Conservation (phyloP, 2,797 vertebrate genomes). For the Anolis apletophallus region DNA sequence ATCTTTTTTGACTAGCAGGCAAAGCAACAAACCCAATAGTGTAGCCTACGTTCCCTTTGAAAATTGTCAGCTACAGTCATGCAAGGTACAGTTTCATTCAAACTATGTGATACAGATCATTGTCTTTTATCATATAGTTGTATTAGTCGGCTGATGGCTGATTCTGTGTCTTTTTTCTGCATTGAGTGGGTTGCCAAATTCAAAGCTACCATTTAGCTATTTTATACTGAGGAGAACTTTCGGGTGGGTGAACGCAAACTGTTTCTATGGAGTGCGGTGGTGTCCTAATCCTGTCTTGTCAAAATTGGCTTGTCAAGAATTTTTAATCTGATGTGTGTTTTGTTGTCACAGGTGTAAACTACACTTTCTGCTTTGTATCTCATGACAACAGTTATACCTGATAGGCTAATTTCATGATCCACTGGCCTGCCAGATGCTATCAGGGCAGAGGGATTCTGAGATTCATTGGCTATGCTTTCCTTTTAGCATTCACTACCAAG, state of each 20-base stretch:
- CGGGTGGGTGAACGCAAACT: conserved; percentile 30
- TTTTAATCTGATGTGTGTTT: conserved; percentile 14
- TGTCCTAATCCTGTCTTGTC: conserved; percentile 36
- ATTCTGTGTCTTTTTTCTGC: conserved; percentile 50
- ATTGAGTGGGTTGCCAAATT: conserved; percentile 43
- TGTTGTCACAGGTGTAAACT: conserved; percentile 30
- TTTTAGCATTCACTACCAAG: conserved; percentile 55
- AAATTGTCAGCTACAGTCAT: conserved; percentile 43
- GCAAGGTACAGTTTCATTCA: conserved; percentile 26
- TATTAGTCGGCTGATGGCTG: conserved; percentile 40
- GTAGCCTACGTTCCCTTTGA: conserved; percentile 51
- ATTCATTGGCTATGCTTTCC: conserved; percentile 46
- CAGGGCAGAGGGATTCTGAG: conserved; percentile 37
- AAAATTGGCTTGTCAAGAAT: conserved; percentile 37
- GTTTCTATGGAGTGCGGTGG: conserved; percentile 1
- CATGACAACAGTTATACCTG: conserved; percentile 38
- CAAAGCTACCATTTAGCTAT: conserved; percentile 10
- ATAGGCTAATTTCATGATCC: conserved; percentile 12
- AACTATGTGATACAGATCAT: conserved; percentile 30
- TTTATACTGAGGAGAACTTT: background rate
- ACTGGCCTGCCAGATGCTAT: conserved; percentile 22
- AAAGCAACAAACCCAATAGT: conserved; percentile 1
- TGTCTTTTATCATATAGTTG: conserved; percentile 30
- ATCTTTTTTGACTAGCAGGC: conserved; percentile 44
- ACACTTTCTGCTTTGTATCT: conserved; percentile 33